Percentiles rank a stretch among this genome's conserved stretches.
These are phyloP conservation scores for Perca fluviatilis DNA, from an alignment of 2,113 vertebrate species.

Conservation along the genomic window DNA sequence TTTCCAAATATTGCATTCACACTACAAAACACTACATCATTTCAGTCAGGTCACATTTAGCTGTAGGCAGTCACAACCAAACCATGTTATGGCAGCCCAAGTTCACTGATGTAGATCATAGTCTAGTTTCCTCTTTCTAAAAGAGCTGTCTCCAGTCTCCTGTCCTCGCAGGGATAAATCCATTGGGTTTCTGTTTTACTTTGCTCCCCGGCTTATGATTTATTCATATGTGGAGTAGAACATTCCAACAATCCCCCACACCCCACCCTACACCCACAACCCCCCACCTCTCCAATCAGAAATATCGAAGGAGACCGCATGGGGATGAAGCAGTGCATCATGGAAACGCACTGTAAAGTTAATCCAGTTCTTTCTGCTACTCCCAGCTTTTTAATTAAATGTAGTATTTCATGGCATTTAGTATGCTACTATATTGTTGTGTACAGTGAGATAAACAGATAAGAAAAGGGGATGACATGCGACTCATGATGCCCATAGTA, in stretches of 20 bases:
- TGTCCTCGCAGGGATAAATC: slow-evolving; percentile 63
- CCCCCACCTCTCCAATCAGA: slow-evolving; percentile 59
- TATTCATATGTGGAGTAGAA: slow-evolving; percentile 72
- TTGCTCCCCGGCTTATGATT: slow-evolving; percentile 68
- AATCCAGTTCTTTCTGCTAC: slow-evolving; percentile 26
- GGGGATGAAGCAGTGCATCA: slow-evolving; percentile 30
- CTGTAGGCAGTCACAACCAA: background rate
- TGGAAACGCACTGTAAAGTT: slow-evolving; percentile 38
- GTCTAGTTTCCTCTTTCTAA: slow-evolving; percentile 33
- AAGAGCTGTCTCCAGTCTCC: slow-evolving; percentile 44
- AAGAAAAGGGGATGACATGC: background rate
- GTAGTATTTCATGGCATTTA: background rate
- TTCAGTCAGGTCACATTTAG: slow-evolving; percentile 14
- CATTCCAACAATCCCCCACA: slow-evolving; percentile 54
- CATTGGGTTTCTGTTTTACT: slow-evolving; percentile 60
- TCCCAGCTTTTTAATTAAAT: slow-evolving; percentile 23
- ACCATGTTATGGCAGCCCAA: background rate
- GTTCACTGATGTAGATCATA: slow-evolving; percentile 44
- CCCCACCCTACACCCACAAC: slow-evolving; percentile 36
- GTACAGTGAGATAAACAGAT: slow-evolving; percentile 18
- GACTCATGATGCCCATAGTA: slow-evolving; percentile 2
- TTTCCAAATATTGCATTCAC: background rate
- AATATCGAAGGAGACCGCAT: slow-evolving; percentile 42
- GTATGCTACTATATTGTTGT: background rate
- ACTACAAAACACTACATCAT: background rate